Evolutionary conservation across 2,797 vertebrate genomes (phyloP).

Genomic region (Masticophis lateralis): DNA sequence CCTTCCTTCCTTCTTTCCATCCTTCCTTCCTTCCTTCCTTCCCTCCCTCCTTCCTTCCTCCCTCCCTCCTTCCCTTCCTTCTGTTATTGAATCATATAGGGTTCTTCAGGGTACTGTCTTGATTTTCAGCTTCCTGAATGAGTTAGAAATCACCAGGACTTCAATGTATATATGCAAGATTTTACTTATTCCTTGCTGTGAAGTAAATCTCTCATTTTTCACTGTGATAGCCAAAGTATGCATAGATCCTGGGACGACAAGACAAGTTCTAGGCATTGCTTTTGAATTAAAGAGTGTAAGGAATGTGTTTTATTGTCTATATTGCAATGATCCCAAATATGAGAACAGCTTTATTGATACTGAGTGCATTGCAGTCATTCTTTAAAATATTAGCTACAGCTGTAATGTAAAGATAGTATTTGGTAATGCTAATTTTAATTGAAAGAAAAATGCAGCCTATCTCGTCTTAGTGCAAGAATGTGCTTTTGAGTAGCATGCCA

Average conservation of each 20-base stretch:
- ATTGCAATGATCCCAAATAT: neutral
- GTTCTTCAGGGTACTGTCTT: neutral
- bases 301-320: neutral
- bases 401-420: neutral
- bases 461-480: neutral
- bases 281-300: neutral
- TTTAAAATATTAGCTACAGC: neutral
- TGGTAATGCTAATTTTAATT: neutral
- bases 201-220: neutral
- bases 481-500: neutral
- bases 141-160: neutral
- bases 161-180: neutral
- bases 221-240: neutral
- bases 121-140: neutral
- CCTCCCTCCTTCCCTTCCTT: no score
- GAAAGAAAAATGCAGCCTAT: neutral
- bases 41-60: no score
- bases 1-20: neutral
- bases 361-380: neutral
- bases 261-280: neutral
- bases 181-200: neutral
- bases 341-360: neutral
- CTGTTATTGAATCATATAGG: neutral
- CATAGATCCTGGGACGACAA: neutral
- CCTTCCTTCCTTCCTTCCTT: no score